phyloP scores from a whole-genome alignment of 2,113 vertebrate genomes.

The Anarhynchus alexandrinus region DNA sequence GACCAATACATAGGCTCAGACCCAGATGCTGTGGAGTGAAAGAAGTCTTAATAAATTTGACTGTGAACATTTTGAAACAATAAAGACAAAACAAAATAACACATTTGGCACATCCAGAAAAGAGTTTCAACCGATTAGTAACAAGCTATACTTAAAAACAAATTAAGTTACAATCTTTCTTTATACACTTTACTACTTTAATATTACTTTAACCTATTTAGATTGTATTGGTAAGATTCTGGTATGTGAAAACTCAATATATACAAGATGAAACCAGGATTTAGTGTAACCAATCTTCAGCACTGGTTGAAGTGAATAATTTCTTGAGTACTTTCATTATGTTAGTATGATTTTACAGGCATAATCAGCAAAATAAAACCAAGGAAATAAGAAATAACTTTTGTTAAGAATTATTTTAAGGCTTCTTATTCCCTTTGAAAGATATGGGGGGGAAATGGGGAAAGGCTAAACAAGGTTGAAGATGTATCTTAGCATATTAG shows the following conservation, averaged over 20 bases:
- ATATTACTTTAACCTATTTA: not conserved
- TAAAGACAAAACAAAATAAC: not conserved
- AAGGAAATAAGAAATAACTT: not conserved
- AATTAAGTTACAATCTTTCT: not conserved
- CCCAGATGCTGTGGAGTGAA: slow-evolving; percentile 80
- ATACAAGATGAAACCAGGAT: not conserved
- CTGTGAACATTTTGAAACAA: not conserved
- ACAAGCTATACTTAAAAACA: not conserved
- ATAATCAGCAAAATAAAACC: not conserved
- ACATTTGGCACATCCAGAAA: not conserved
- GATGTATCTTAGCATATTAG: not conserved
- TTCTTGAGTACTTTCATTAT: not conserved
- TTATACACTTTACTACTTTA: not conserved
- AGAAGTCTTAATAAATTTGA: not conserved
- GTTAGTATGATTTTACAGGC: not conserved
- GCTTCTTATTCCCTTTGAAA: not conserved
- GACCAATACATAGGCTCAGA: slow-evolving; percentile 98
- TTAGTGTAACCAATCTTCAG: not conserved
- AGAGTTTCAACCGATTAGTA: not conserved
- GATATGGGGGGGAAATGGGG: not conserved
- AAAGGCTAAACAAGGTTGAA: not conserved
- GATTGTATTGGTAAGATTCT: not conserved
- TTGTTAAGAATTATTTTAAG: not conserved
- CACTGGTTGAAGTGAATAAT: not conserved
- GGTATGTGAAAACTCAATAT: not conserved